Conservation (phyloP, 2,888 invertebrate species). For the Polymixis flavicincta region DNA sequence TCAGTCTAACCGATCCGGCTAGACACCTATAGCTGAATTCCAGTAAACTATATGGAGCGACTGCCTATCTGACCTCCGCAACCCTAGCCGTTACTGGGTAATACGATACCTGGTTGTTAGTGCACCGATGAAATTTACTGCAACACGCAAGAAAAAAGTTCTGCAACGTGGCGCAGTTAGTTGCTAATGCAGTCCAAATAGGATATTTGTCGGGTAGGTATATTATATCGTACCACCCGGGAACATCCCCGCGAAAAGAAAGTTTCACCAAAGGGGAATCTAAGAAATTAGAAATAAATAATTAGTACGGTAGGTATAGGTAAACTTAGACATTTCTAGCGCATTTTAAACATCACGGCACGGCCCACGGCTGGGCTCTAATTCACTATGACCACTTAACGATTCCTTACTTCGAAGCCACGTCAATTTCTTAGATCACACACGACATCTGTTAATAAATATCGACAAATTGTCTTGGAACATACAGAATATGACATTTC, state of each 20-base stretch:
- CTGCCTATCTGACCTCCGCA: too few relatives aligned
- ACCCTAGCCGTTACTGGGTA: too few relatives aligned
- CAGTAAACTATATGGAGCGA: too few relatives aligned
- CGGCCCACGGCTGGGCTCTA: background rate
- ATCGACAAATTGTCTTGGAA: too few relatives aligned
- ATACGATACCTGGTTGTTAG: background rate
- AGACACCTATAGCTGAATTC: too few relatives aligned
- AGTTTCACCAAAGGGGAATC: background rate
- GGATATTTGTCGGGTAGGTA: constrained; percentile 1
- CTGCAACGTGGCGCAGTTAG: constrained; percentile 6
- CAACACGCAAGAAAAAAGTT: constrained; percentile 5
- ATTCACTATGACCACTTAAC: too few relatives aligned
- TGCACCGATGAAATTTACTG: constrained; percentile 1
- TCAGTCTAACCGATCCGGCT: too few relatives aligned
- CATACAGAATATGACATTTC: too few relatives aligned
- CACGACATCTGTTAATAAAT: too few relatives aligned
- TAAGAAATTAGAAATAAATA: background rate
- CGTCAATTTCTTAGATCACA: too few relatives aligned
- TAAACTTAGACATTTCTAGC: background rate
- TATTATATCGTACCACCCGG: constrained; percentile 31
- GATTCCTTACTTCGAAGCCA: too few relatives aligned
- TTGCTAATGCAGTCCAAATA: constrained; percentile 6
- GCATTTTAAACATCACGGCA: background rate
- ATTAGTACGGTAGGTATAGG: too few relatives aligned
- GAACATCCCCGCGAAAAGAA: constrained; percentile 8